Percentiles rank a stretch among this genome's conserved stretches.
Conservation (phyloP, 2,888 invertebrate species). For the Synanthedon tipuliformis region DNA sequence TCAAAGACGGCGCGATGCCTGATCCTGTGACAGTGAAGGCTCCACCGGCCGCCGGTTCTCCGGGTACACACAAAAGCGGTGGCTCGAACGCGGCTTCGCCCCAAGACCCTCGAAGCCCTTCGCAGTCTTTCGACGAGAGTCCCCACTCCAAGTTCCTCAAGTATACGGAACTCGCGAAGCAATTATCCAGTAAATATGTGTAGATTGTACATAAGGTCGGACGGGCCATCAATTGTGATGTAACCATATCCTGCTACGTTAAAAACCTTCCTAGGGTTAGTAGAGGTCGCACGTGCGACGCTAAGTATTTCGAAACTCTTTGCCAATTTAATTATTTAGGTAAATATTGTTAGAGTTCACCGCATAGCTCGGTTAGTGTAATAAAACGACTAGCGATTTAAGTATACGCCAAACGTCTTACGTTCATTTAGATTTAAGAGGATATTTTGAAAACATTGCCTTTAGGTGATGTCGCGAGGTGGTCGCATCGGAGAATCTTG, state of each 20-base stretch:
- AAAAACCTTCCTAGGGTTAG: conserved; percentile 58
- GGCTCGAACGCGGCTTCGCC: conserved; percentile 60
- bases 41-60: conserved; percentile 52
- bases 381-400: conserved; percentile 64
- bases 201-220: conserved; percentile 62
- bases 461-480: conserved; percentile 52
- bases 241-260: conserved; percentile 82
- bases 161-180: conserved; percentile 98
- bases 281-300: conserved; percentile 55
- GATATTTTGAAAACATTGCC: conserved; percentile 69
- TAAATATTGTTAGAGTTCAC: conserved; percentile 64
- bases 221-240: conserved; percentile 72
- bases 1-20: conserved; percentile 89
- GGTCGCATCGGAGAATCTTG: conserved; percentile 18
- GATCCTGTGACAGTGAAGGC: conserved; percentile 77
- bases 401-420: conserved; percentile 71
- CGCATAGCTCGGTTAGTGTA: conserved; percentile 68
- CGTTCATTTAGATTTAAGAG: conserved; percentile 63
- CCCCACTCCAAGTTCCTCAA: conserved; percentile 98
- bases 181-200: conserved; percentile 96
- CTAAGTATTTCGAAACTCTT: conserved; percentile 70
- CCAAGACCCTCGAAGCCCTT: conserved; percentile 70
- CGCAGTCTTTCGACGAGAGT: conserved; percentile 84
- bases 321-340: conserved; percentile 71
- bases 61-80: conserved; percentile 52